Base-by-base conservation (phyloP, 2,888 invertebrate genomes). In the Agriopis marginaria region DNA sequence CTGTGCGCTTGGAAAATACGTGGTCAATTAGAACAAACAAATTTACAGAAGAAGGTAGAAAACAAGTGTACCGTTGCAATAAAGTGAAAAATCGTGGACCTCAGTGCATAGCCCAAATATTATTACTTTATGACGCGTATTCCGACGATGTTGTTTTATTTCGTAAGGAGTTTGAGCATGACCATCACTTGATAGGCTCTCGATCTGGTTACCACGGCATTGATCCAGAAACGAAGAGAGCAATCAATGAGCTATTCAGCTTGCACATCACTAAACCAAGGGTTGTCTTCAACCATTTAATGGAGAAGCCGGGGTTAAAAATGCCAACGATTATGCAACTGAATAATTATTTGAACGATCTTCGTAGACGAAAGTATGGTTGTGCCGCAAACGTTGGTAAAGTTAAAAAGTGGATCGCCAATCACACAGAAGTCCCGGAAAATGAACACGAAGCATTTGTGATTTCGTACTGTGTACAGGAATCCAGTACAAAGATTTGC, bases 1-100 rank as follows among this genome's bases (percentile, higher is more conserved):
- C 45, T 0, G 63, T 63, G 9, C 51, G 54, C 8, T 40, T 45
- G 5, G 63, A 63, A 32, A 63, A 63, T 63, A 44, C 63, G 6
- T 63, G 63, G 63, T 63, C 63, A 10, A 23, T 54, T 5, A 9
- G n/a, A 9, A 44, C 54, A 5, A 53, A 51, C 7, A 51, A 45
- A 17, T 11, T 8, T 32, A 45, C 63, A 8, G 63, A 63, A n/a
- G 63, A 63, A 63, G 63, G 63, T 12, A 53, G 54, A 2, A 63
- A 63, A 63, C 51, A 54, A 32, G 51, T 63, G 1, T 63, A 63
- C 45, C 63, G 63, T 23, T 63, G 63, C 45, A 63, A 54, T 53
- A 63, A 63, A 63, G 63, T 63, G 1, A 63, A 54, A 63, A 17
- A 42, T 17, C 54, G 63, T 3, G 63, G 63, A 1, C 53, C 54